Evolutionary conservation across 1,140 invertebrate genomes (phyloP).

Genomic region (Pectinophora gossypiella): DNA sequence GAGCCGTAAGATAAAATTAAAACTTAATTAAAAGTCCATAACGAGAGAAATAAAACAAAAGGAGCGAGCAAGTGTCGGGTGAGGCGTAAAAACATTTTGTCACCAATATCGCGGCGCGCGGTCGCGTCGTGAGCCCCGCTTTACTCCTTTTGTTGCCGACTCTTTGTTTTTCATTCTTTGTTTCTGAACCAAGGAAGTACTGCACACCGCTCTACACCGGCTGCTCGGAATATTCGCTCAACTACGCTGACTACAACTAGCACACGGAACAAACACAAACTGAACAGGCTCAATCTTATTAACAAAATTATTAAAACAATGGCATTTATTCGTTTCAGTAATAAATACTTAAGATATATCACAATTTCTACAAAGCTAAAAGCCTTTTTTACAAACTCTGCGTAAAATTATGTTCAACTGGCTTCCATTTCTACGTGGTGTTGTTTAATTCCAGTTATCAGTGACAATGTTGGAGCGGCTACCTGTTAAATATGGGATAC

Average conservation of each 20-base stretch:
- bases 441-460: conserved; percentile 22
- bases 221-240: no score
- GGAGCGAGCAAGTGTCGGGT: conserved; percentile 18
- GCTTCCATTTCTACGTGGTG: neutral
- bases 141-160: conserved; percentile 15
- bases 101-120: conserved; percentile 30
- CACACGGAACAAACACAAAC: no score
- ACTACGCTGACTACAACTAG: no score
- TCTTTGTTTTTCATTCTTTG: neutral
- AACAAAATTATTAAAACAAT: no score
- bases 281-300: no score
- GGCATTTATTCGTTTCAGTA: no score
- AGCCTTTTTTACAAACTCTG: conserved; percentile 7
- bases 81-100: conserved; percentile 63
- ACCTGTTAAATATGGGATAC: conserved; percentile 44
- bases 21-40: conserved; percentile 64
- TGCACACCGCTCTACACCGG: no score
- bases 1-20: conserved; percentile 58
- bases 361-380: no score
- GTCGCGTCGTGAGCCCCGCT: conserved; percentile 29
- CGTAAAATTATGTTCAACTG: neutral
- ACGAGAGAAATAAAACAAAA: conserved; percentile 15
- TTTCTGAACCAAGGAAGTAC: neutral
- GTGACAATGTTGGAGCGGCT: conserved; percentile 32
- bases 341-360: no score